Percentiles rank a stretch among this genome's conserved stretches.
Conservation (phyloP, 2,888 invertebrate genomes). For the Pyrochroa serraticornis region DNA sequence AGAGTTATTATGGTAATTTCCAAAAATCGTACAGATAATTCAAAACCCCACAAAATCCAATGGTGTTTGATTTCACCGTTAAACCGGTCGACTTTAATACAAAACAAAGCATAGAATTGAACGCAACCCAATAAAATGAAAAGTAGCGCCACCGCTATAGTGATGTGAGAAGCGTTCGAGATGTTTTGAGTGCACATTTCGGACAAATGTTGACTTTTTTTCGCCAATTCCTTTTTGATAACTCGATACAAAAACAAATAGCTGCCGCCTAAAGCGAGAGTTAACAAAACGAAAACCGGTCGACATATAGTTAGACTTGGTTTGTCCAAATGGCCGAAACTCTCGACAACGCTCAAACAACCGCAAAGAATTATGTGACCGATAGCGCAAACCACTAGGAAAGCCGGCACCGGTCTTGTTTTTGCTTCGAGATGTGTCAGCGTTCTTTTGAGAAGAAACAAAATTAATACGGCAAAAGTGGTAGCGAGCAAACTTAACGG, state of each 20-base stretch:
- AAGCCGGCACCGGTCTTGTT: constrained; percentile 74
- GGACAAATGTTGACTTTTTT: constrained; percentile 79
- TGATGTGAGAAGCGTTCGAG: constrained; percentile 87
- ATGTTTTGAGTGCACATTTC: constrained; percentile 79
- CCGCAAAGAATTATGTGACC: constrained; percentile 82
- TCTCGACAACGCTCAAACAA: constrained; percentile 80
- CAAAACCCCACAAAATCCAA: constrained; percentile 93
- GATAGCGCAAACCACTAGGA: constrained; percentile 78
- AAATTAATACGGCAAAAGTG: constrained; percentile 86
- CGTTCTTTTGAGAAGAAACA: constrained; percentile 84
- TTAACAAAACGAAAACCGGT: constrained; percentile 84
- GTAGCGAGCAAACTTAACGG: constrained; percentile 87
- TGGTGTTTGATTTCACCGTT: constrained; percentile 70
- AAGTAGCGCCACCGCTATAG: constrained; percentile 83
- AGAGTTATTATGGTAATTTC: constrained; percentile 88
- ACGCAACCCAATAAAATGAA: constrained; percentile 83
- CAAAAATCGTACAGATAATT: constrained; percentile 81
- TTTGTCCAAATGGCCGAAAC: constrained; percentile 53
- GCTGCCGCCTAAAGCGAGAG: constrained; percentile 81
- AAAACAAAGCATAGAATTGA: constrained; percentile 82
- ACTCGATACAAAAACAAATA: constrained; percentile 85
- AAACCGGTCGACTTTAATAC: constrained; percentile 61
- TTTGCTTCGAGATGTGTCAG: constrained; percentile 71
- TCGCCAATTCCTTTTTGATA: constrained; percentile 74
- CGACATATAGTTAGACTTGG: constrained; percentile 74